phyloP scores from a whole-genome alignment of 1,140 invertebrate genomes.

The Frieseomelitta varia region DNA sequence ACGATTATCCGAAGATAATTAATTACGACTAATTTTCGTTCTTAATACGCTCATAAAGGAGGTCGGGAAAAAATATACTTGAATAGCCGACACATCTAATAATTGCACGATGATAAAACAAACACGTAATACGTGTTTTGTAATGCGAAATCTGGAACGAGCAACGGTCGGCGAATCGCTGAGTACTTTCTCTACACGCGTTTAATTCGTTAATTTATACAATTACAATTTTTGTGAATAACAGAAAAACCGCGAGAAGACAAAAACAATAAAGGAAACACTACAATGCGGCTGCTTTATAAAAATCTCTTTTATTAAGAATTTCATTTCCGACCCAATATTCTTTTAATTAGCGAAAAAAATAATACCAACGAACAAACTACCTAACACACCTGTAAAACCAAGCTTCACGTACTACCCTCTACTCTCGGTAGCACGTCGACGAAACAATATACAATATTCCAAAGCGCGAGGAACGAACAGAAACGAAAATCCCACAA shows the following conservation, averaged over 20 bases:
- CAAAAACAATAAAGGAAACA: background rate
- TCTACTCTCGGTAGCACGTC: background rate
- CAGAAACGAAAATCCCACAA: background rate
- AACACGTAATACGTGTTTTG: background rate
- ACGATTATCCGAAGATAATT: background rate
- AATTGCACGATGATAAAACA: too few species aligned
- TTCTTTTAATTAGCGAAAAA: background rate
- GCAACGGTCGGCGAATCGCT: background rate
- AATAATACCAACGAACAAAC: background rate
- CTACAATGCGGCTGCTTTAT: background rate
- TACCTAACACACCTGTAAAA: background rate
- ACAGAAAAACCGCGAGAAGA: too few species aligned
- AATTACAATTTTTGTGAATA: background rate
- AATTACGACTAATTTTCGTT: background rate
- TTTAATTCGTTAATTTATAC: background rate
- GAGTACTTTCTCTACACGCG: background rate
- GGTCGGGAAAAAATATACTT: background rate
- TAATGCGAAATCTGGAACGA: background rate
- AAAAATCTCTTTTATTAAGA: background rate
- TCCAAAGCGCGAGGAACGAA: background rate
- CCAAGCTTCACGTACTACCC: too few species aligned
- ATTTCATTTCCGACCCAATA: background rate
- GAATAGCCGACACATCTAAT: background rate
- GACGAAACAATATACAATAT: background rate
- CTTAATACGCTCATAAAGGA: background rate